Evolutionary conservation across 2,113 vertebrate genomes (phyloP).

Genomic region (Ondatra zibethicus): DNA sequence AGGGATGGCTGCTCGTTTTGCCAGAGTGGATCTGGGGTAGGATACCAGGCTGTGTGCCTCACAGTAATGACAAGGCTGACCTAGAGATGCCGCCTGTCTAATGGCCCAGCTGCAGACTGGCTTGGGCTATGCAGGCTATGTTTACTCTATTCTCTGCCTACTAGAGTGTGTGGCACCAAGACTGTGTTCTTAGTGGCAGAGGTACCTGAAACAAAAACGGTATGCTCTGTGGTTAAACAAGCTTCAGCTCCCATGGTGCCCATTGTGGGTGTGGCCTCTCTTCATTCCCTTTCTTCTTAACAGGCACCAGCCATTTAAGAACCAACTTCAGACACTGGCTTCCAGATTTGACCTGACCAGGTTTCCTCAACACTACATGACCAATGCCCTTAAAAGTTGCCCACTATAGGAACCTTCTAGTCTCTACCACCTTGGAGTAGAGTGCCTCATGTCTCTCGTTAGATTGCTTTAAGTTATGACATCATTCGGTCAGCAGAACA

Average conservation of each 20-base stretch:
- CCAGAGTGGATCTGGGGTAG: not conserved
- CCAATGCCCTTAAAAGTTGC: too few species aligned
- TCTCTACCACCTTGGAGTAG: rapidly evolving
- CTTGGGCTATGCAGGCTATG: rapidly evolving
- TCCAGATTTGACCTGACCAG: not conserved
- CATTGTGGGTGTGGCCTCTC: rapidly evolving
- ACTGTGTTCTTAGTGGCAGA: not conserved
- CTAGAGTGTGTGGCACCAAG: rapidly evolving
- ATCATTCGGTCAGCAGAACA: too few species aligned
- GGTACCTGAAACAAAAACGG: too few species aligned
- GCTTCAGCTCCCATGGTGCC: too few species aligned
- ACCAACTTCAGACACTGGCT: not conserved
- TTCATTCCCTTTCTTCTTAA: too few species aligned
- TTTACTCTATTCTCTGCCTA: not conserved
- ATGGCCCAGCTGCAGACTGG: not conserved
- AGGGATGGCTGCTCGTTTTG: not conserved
- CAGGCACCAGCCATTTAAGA: not conserved
- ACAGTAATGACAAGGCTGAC: not conserved
- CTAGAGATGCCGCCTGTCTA: not conserved
- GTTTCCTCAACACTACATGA: rapidly evolving
- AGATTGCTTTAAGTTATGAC: not conserved
- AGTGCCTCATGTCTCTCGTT: rapidly evolving
- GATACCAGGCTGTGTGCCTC: not conserved
- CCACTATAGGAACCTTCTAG: not conserved
- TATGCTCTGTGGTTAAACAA: rapidly evolving